Evolutionary conservation across 2,888 invertebrate genomes (phyloP).

Genomic region (Pedicia rivosa): DNA sequence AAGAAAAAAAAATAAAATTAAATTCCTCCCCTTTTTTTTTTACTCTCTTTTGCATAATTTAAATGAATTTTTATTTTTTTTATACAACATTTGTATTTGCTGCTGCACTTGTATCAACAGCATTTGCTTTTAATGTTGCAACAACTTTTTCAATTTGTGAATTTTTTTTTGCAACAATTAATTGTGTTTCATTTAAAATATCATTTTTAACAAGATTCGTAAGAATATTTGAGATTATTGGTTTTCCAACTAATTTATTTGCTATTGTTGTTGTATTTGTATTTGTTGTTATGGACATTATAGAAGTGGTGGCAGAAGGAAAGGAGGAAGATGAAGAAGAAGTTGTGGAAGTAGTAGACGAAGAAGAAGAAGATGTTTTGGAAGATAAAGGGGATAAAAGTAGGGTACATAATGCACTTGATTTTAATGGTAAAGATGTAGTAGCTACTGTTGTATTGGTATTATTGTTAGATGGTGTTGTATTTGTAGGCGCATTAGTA

Average conservation of each 20-base stretch:
- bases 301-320: not conserved
- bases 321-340: not conserved
- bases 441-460: no score
- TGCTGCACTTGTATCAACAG: constrained; percentile 15
- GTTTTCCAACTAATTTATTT: not conserved
- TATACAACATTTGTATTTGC: no score
- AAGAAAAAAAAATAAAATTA: no score
- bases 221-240: no score
- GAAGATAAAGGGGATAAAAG: no score
- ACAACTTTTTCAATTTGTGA: constrained; percentile 29
- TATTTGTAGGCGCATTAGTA: no score
- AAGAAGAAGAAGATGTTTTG: not conserved
- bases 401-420: no score
- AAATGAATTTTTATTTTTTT: no score
- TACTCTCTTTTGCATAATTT: no score
- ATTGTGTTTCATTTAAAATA: constrained; percentile 8
- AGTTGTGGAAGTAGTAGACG: not conserved
- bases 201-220: not conserved
- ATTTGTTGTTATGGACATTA: not conserved
- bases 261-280: not conserved
- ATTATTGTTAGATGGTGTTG: no score
- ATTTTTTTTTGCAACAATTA: constrained; percentile 19
- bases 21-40: no score
- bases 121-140: constrained; percentile 26
- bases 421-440: no score